Percentiles rank a stretch among this genome's conserved stretches.
Evolutionary conservation across 1,140 invertebrate genomes (phyloP).

Genomic region (Monochamus saltuarius): DNA sequence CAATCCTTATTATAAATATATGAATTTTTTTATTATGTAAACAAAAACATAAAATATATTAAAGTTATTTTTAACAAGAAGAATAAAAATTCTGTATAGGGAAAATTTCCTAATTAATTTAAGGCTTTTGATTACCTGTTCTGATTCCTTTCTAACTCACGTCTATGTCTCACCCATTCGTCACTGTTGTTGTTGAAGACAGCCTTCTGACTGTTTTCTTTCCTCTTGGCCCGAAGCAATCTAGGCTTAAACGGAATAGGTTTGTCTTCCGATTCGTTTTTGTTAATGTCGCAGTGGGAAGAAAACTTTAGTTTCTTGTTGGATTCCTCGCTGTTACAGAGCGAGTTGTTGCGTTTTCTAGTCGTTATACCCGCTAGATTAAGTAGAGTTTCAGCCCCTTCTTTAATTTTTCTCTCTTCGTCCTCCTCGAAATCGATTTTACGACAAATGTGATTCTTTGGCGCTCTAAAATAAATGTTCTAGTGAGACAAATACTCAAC

Average conservation of each 20-base stretch:
- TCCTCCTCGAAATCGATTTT: constrained; percentile 60
- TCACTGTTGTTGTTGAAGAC: constrained; percentile 45
- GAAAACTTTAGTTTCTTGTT: constrained; percentile 28
- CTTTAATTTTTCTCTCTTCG: constrained; percentile 73
- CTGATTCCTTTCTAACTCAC: constrained; percentile 43
- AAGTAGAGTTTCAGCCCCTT: constrained; percentile 76
- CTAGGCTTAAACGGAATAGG: constrained; percentile 44
- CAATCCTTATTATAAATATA: neutral
- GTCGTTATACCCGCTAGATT: constrained; percentile 63
- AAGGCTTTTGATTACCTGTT: constrained; percentile 42
- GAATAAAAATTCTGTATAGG: neutral
- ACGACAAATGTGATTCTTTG: constrained; percentile 33
- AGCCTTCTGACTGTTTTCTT: constrained; percentile 38
- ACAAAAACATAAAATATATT: neutral
- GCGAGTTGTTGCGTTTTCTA: constrained; percentile 25
- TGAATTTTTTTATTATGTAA: constrained; percentile 4
- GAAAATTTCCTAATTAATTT: constrained; percentile 2
- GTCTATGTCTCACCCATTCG: constrained; percentile 46
- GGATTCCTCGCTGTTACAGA: constrained; percentile 26
- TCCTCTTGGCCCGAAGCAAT: constrained; percentile 43
- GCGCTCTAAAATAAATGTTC: constrained; percentile 30
- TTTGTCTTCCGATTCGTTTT: constrained; percentile 34
- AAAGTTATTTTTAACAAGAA: constrained; percentile 1
- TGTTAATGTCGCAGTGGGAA: constrained; percentile 24
- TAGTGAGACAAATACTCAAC: no score